Evolutionary conservation across 2,797 vertebrate species (phyloP), one percentile per base, ranked within the genome.

Genomic region (Macrochelys suwanniensis): DNA sequence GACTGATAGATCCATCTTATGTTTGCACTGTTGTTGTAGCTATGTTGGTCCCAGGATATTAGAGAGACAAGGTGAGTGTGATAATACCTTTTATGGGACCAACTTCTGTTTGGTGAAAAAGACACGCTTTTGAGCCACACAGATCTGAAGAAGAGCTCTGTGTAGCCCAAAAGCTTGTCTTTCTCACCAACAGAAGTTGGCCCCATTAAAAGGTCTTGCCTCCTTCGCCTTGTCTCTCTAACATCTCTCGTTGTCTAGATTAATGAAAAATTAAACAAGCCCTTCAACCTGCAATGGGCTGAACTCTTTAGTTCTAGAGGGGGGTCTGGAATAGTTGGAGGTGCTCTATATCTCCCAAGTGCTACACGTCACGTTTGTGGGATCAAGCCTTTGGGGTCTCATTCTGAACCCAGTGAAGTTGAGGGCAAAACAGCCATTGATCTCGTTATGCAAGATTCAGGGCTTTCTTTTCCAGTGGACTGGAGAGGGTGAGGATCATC

Each of bases 201-300:
- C 15, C 59, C 13, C 31, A 61, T 33, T 33, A 61, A 31, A 33
- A 61, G 3, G 7, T 16, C 15, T 61, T 31, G 3, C 59, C 26
- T 61, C 31, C 31, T 28, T 10, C 59, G 33, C 13, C 59, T 61
- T 33, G 28, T 33, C 13, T 61, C 6, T 61, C 28, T 61, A 61
- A 49, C 4, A 28, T 0, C 0, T 54, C 74, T 47, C 11, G 6
- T 3, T 0, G 86, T 1, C 6, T 82, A 82, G 28, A 37, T 89
- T 92, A 26, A 37, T 26, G 10, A 83, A 89, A 17, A 21, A 53
- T 23, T 21, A 53, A 83, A 65, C 61, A 79, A 84, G 26, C 3
- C 5, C 7, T 85, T 74, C 49, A 53, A 2, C 3, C 59, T 84
- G 37, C 8, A 16, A 50, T 45, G 9, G 7, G 25, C 37, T 2